Evolutionary conservation across 2,113 vertebrate species (phyloP), one percentile per base, ranked within the genome.

Genomic region (Pampusana beccarii): DNA sequence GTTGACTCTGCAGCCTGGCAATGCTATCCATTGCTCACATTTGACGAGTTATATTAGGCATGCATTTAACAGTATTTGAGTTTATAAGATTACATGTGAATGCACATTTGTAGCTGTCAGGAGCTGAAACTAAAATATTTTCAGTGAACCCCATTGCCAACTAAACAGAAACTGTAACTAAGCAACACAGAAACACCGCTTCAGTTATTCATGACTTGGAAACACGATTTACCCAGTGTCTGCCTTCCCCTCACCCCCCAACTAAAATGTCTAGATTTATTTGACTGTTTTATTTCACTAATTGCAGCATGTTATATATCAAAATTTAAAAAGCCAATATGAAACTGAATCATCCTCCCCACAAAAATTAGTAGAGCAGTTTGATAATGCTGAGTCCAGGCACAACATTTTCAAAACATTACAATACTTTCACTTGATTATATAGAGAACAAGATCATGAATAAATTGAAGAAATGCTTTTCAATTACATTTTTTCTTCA

Each of bases 141-240:
- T 93, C 83, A 46, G 81, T 89, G 61, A 94, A 80, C 48, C 66
- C 33, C 67, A 58, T 18, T 93, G 75, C 90, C 79, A 95, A 20
- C 88, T 84, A 97, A 97, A 95, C 65, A 95, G 90, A 97, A 96
- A 93, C 31, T 34, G 92, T 96, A 95, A 91, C 95, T 86, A 96
- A 93, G 93, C 94, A 96, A 92, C 90, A 7, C 73, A 78, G 93
- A 96, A 97, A 94, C 78, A 97, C 62, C 29, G 13, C 38, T 97
- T 93, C 81, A 69, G 79, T 71, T 89, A 80, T 86, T 93, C 72
- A 36, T 60, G 64, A 87, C 80, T 95, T 10, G 38, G 80, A 97
- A 95, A 83, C 69, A 74, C 2, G 3, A 70, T 96, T 96, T 92
- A 95, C 66, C 31, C 33, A 11, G 73, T 42, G 16, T 88, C 80